phyloP scores from a whole-genome alignment of 1,140 invertebrate genomes.

The Colletes gigas region DNA sequence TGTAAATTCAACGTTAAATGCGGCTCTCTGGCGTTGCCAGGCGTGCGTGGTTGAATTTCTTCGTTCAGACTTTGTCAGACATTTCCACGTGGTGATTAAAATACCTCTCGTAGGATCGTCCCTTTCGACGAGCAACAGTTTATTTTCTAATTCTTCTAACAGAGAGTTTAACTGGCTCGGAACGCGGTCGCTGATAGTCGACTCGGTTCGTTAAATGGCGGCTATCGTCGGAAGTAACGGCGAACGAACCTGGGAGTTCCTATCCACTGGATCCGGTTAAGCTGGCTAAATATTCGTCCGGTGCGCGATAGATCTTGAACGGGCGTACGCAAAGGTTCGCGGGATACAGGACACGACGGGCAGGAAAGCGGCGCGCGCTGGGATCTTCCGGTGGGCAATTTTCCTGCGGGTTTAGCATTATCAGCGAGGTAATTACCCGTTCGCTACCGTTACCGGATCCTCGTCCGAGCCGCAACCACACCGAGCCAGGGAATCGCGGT shows the following conservation, averaged over 20 bases:
- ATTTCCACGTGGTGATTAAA: no score
- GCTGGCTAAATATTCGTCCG: not conserved
- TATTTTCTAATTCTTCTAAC: no score
- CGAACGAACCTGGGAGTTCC: not conserved
- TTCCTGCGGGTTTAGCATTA: conserved; percentile 60
- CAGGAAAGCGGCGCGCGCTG: conserved; percentile 27
- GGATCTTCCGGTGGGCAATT: conserved; percentile 61
- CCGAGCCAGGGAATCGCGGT: conserved; percentile 54
- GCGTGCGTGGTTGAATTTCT: no score
- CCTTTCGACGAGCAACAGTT: no score
- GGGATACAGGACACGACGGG: conserved; percentile 4
- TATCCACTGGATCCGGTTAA: conserved; percentile 1
- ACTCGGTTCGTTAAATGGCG: not conserved
- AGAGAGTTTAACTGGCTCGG: not conserved
- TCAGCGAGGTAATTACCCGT: conserved; percentile 54
- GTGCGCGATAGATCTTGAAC: not conserved
- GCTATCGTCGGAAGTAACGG: not conserved
- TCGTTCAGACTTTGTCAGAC: no score
- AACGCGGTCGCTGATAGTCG: not conserved
- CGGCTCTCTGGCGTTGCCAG: no score
- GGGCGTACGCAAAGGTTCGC: not conserved
- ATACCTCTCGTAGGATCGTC: no score
- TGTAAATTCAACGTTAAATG: no score
- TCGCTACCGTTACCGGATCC: conserved; percentile 66
- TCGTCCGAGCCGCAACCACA: conserved; percentile 34